Evolutionary conservation across 2,888 invertebrate genomes (phyloP), one percentile per base, ranked within the genome.

Genomic region (Notodonta dromedarius): DNA sequence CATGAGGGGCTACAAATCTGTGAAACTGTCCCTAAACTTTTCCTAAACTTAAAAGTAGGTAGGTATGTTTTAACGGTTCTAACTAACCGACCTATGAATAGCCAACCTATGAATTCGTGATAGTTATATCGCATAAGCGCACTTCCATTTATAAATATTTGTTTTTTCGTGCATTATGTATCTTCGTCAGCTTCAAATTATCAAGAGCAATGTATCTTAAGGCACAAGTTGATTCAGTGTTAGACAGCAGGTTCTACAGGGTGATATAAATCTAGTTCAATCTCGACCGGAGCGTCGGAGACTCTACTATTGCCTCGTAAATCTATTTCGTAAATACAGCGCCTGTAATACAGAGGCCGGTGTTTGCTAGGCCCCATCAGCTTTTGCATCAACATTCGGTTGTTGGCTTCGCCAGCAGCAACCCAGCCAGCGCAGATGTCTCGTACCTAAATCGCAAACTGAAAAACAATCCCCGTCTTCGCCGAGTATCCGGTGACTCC

Each of bases 401-500:
- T 51, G 7, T 51, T 52, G 46, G 13, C 46, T 46, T 24, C 24
- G 24, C 46, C 13, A 4, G 4, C 13, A n/a, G 9, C 46, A 48
- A 57, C n/a, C 32, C 8, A 52, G 52, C 16, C 35, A 11, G 16
- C 35, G 9, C 56, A 58, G n/a, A 14, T n/a, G 39, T 74, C 70
- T 81, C 79, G 76, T 79, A 24, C 24, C 24, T 24, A 84, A 82
- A 84, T 80, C 78, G 75, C 73, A 69, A 74, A 74, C 77, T 81
- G 74, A 77, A 79, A 80, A 88, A 84, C 83, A 85, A 87, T 85
- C 83, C 79, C 69, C 75, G 73, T 71, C 78, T 77, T 69, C 71
- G 76, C 78, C 80, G 83, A 87, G 84, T 84, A 77, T 72, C 77
- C 76, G 67, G 70, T 81, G 76, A 78, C 78, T 83, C 82, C 87